Conservation (phyloP, 2,113 vertebrate species). For the Oreochromis spilurus region DNA sequence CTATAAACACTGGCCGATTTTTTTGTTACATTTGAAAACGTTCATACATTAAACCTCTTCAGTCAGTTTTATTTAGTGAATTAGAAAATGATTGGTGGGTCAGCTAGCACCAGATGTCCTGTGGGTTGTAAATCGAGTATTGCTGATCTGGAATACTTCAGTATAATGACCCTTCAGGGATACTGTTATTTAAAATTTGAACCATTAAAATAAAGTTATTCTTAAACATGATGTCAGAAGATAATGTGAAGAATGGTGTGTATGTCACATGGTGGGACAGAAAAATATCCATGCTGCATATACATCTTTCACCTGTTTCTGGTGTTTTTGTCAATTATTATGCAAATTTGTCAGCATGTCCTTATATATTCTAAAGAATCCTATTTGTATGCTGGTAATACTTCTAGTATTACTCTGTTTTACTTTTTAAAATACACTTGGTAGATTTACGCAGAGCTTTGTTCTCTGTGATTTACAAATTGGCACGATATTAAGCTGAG, state of each 20-base stretch:
- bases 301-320: background rate
- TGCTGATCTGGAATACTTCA: background rate
- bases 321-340: background rate
- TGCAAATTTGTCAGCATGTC: background rate
- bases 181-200: background rate
- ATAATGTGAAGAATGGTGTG: background rate
- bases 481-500: background rate
- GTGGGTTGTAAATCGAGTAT: background rate
- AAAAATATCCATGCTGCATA: background rate
- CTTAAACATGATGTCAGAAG: background rate
- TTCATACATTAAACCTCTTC: background rate
- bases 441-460: background rate
- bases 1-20: background rate
- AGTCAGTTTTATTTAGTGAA: background rate
- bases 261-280: background rate
- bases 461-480: background rate
- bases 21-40: background rate
- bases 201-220: background rate
- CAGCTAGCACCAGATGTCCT: background rate
- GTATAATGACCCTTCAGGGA: background rate
- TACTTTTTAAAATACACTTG: background rate
- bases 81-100: background rate
- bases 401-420: background rate
- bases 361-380: background rate
- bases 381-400: background rate